Base-by-base conservation (phyloP, 2,888 invertebrate species). In the Leistus spinibarbis region DNA sequence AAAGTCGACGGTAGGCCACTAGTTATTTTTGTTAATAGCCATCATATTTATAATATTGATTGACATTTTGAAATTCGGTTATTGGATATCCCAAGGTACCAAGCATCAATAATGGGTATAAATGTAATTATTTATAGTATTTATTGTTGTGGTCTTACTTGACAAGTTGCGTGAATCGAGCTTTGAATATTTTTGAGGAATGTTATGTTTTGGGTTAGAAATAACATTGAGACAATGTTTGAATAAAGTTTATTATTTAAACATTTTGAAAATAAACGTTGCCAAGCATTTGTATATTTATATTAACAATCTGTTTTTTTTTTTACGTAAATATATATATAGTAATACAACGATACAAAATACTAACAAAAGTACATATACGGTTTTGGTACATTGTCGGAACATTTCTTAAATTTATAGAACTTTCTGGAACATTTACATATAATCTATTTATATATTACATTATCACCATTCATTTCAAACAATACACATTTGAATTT, bases 331-430 rank as follows among this genome's bases (percentile, higher is more conserved):
- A 64, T 69, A 60, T 70, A 60, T 60, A 60, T 60, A 60, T 60
- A 60, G 22, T 62, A 60, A 53, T 70, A 70, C 69, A 70, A 70
- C 69, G 24, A 40, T 70, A 70, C 69, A 70, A 70, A 70, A 70
- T 70, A 17, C 69, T 70, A 70, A 63, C 22, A 70, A 62, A 60
- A 60, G 27, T 70, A 70, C 69, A 70, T 70, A 53, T 53, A 57
- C 27, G 53, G 24, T 40, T 27, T 65, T 65, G 65, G 40, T 60
- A 60, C 60, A 60, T 60, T 60, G 17, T 60, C 19, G 60, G 20
- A 60, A 60, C 60, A 60, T 16, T 16, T 60, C 13, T 19, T 19
- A 60, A 19, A 60, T 19, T 16, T 56, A 10, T 60, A 22, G 60
- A 60, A 60, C 16, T 40, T 40, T 13, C 9, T 40, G 69, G 40